These are phyloP conservation scores for Apotomis turbidana DNA, from an alignment of 2,888 invertebrate species.

Conservation along the genomic window DNA sequence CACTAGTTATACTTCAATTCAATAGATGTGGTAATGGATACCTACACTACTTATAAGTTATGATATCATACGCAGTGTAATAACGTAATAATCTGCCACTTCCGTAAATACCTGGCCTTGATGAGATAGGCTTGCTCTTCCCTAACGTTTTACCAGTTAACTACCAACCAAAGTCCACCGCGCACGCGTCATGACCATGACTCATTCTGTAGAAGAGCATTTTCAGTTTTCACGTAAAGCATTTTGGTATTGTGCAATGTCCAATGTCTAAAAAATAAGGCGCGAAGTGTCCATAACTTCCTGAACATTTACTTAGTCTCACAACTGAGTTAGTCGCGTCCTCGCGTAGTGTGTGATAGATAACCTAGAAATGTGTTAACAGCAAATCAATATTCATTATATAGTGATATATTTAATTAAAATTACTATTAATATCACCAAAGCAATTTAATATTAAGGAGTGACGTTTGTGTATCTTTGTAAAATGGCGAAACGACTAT, in stretches of 20 bases:
- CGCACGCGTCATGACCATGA: conserved; percentile 37
- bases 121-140: conserved; percentile 2
- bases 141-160: background rate
- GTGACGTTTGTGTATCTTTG: background rate
- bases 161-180: conserved; percentile 33
- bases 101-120: conserved; percentile 33
- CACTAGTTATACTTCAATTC: too few species aligned
- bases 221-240: conserved; percentile 21
- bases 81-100: background rate
- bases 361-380: conserved; percentile 31
- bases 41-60: too few species aligned
- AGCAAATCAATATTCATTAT: background rate
- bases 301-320: background rate
- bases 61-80: background rate
- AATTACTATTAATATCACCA: background rate
- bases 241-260: conserved; percentile 22
- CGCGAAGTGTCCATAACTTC: conserved; percentile 16
- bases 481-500: conserved; percentile 59
- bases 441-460: conserved; percentile 8
- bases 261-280: background rate
- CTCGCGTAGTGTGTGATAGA: conserved; percentile 14
- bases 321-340: background rate
- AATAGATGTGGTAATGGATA: too few species aligned
- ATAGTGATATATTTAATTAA: background rate
- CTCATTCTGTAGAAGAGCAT: background rate